phyloP scores from a whole-genome alignment of 2,888 invertebrate genomes.

The Metopia argyrocephala region DNA sequence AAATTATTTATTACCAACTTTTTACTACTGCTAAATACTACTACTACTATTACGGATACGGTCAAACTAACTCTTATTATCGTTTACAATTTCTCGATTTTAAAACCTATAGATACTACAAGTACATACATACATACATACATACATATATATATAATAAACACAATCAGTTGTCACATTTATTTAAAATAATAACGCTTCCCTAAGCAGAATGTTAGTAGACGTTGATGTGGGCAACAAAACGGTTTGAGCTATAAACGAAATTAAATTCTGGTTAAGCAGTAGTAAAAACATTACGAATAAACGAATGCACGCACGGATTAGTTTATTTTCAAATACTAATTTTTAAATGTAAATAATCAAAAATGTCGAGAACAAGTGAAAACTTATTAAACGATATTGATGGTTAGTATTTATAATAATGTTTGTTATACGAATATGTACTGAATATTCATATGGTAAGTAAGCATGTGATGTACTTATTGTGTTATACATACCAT shows the following conservation, averaged over 20 bases:
- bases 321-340: neutral
- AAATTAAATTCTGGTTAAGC: too few relatives aligned
- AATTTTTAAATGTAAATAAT: constrained; percentile 30
- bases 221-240: constrained; percentile 28
- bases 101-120: neutral
- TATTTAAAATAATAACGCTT: constrained; percentile 23
- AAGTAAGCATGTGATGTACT: too few relatives aligned
- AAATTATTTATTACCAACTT: constrained; percentile 30
- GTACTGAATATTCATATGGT: too few relatives aligned
- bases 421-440: too few relatives aligned
- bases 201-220: constrained; percentile 22
- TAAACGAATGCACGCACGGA: too few relatives aligned
- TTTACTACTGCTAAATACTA: neutral
- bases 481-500: too few relatives aligned
- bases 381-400: constrained; percentile 43
- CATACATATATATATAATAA: neutral
- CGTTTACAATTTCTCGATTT: constrained; percentile 14
- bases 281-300: too few relatives aligned
- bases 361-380: constrained; percentile 33
- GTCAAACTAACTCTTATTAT: neutral
- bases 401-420: constrained; percentile 54
- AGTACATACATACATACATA: too few relatives aligned
- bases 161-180: neutral
- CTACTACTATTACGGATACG: neutral
- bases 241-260: constrained; percentile 26